phyloP scores from a whole-genome alignment of 2,888 invertebrate genomes.

The Eubasilissa splendida region DNA sequence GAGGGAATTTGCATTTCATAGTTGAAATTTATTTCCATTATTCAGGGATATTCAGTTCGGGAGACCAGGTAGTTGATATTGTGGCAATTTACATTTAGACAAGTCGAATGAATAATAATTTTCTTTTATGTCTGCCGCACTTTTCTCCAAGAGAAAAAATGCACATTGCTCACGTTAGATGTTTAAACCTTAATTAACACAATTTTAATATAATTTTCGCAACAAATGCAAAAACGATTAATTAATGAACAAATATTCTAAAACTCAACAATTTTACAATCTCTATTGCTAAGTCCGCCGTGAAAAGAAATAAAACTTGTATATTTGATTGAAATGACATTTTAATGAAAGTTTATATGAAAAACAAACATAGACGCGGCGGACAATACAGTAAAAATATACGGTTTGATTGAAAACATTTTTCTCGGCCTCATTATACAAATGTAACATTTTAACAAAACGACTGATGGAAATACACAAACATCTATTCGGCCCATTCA shows the following conservation, averaged over 20 bases:
- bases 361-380: too few species aligned
- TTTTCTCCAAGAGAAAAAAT: slow-evolving; percentile 13
- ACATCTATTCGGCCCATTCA: slow-evolving; percentile 27
- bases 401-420: slow-evolving; percentile 6
- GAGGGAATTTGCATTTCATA: slow-evolving; percentile 58
- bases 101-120: slow-evolving; percentile 68
- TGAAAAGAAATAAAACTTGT: too few species aligned
- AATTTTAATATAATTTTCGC: too few species aligned
- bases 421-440: slow-evolving; percentile 18
- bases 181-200: too few species aligned
- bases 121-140: slow-evolving; percentile 47
- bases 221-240: too few species aligned
- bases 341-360: too few species aligned
- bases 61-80: slow-evolving; percentile 41
- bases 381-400: too few species aligned
- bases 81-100: slow-evolving; percentile 67
- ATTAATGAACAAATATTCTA: too few species aligned
- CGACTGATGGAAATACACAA: slow-evolving; percentile 33
- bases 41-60: slow-evolving; percentile 52
- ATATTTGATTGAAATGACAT: too few species aligned
- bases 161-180: not conserved
- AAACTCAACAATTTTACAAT: too few species aligned
- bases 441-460: slow-evolving; percentile 33
- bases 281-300: too few species aligned
- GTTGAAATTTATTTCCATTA: slow-evolving; percentile 59